phyloP scores from a whole-genome alignment of 2,113 vertebrate genomes.

The Tautogolabrus adspersus region DNA sequence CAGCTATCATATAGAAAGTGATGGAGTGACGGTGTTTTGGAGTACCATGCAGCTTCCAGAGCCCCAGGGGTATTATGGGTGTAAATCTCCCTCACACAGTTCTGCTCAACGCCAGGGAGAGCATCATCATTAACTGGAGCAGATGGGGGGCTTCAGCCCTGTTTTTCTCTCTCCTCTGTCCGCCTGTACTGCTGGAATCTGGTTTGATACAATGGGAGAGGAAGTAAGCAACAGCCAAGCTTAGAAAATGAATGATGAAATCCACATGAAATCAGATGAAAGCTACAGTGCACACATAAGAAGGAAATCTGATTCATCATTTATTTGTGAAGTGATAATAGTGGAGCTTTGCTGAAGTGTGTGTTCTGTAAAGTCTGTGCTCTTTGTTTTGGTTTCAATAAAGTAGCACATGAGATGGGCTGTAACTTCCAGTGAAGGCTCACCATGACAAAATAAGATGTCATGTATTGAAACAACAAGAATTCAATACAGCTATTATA shows the following conservation, averaged over 20 bases:
- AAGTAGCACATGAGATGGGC: neutral
- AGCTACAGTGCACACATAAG: slow-evolving; percentile 48
- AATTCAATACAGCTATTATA: no score
- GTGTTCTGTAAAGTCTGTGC: slow-evolving; percentile 28
- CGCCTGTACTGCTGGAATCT: slow-evolving; percentile 71
- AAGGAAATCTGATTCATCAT: slow-evolving; percentile 69
- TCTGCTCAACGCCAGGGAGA: slow-evolving; percentile 76
- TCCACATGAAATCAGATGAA: slow-evolving; percentile 78
- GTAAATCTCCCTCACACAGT: slow-evolving; percentile 78
- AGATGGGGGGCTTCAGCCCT: slow-evolving; percentile 71
- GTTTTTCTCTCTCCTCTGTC: slow-evolving; percentile 58
- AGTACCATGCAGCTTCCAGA: slow-evolving; percentile 47
- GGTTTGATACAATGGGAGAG: slow-evolving; percentile 56
- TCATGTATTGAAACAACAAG: no score
- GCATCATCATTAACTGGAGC: slow-evolving; percentile 79
- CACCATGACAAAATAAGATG: neutral
- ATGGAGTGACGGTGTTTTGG: slow-evolving; percentile 76
- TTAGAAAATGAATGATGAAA: slow-evolving; percentile 80
- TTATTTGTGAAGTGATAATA: slow-evolving; percentile 65
- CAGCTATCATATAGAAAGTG: slow-evolving; percentile 78
- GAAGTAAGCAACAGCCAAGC: slow-evolving; percentile 56
- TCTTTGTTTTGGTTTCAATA: slow-evolving; percentile 32
- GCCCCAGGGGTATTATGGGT: slow-evolving; percentile 77
- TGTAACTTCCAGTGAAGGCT: neutral
- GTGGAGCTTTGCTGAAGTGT: slow-evolving; percentile 48